phyloP scores from a whole-genome alignment of 2,888 invertebrate genomes.

The Pseudococcus viburni region DNA sequence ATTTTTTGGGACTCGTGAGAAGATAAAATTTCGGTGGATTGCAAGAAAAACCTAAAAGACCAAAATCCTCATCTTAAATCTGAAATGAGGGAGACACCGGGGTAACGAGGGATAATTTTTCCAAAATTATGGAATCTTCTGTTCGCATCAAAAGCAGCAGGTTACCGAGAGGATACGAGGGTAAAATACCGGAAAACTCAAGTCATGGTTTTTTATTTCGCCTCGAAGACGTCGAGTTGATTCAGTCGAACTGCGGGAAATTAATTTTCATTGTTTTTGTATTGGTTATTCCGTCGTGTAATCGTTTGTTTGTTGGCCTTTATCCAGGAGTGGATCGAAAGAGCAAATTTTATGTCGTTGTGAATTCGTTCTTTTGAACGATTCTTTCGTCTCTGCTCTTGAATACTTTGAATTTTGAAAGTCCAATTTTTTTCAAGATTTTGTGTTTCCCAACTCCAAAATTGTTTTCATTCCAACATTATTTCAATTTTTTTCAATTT shows the following conservation, averaged over 20 bases:
- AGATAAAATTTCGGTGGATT: too few relatives aligned
- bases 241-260: not conserved
- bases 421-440: too few relatives aligned
- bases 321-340: too few relatives aligned
- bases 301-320: not conserved
- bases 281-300: constrained; percentile 6
- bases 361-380: too few relatives aligned
- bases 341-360: too few relatives aligned
- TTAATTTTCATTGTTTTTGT: constrained; percentile 28
- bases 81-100: not conserved
- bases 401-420: too few relatives aligned
- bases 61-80: not conserved
- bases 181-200: not conserved
- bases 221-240: constrained; percentile 8
- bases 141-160: not conserved
- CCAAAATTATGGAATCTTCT: not conserved
- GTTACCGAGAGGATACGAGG: not conserved
- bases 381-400: too few relatives aligned
- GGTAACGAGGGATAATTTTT: not conserved
- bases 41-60: too few relatives aligned
- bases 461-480: too few relatives aligned
- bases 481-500: too few relatives aligned
- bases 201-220: constrained; percentile 39
- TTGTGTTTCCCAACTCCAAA: too few relatives aligned
- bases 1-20: not conserved